phyloP scores from a whole-genome alignment of 1,140 invertebrate species.

The Drosophila nigrodunni region DNA sequence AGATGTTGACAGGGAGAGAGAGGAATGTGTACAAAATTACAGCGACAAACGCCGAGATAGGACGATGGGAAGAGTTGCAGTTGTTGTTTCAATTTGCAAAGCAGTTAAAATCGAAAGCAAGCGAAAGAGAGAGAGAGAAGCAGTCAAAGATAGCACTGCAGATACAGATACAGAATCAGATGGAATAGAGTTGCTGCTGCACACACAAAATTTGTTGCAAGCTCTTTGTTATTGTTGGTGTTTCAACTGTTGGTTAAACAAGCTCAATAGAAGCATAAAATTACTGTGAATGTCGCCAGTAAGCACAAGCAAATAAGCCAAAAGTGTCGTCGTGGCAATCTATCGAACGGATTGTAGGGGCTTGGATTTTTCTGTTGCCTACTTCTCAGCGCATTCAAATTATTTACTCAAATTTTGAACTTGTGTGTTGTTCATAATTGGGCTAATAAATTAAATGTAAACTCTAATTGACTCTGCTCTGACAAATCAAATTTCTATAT shows the following conservation, averaged over 20 bases:
- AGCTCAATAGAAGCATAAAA: constrained; percentile 78
- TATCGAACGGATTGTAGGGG: constrained; percentile 15
- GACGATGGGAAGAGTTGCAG: background rate
- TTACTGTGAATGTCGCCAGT: constrained; percentile 70
- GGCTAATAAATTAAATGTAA: constrained; percentile 44
- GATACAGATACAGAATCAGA: constrained; percentile 13
- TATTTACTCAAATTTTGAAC: constrained; percentile 1
- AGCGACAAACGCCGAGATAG: constrained; percentile 14
- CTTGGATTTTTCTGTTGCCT: constrained; percentile 31
- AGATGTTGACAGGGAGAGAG: background rate
- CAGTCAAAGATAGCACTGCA: background rate
- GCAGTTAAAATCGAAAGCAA: background rate
- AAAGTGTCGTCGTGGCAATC: constrained; percentile 14
- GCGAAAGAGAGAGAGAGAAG: background rate
- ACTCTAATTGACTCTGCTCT: constrained; percentile 12
- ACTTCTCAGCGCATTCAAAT: constrained; percentile 31
- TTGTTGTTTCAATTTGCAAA: background rate
- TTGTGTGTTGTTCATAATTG: constrained; percentile 54
- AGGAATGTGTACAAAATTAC: constrained; percentile 19
- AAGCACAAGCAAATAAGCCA: constrained; percentile 55
- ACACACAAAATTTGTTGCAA: constrained; percentile 1
- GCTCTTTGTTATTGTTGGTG: constrained; percentile 33
- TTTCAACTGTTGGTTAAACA: constrained; percentile 55
- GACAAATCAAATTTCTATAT: constrained; percentile 7
- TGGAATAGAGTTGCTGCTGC: constrained; percentile 2